A percentile compares a stretch with the other conserved stretches of the same genome.
These are phyloP conservation scores for Drosophila tsacasi DNA, from an alignment of 1,140 invertebrate species.

Conservation along the genomic window DNA sequence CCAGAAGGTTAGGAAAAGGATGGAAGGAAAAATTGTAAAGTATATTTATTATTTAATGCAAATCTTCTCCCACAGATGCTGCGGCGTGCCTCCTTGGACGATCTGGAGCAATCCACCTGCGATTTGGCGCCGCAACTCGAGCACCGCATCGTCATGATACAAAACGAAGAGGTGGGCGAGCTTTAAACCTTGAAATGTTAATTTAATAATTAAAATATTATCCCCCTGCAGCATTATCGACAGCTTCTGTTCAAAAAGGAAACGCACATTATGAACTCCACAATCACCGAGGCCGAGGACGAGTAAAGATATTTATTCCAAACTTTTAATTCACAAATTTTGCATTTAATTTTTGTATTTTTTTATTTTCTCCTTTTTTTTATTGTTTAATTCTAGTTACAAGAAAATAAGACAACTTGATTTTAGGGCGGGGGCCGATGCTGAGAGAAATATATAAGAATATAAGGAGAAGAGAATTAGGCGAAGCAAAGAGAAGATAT, in stretches of 20 bases:
- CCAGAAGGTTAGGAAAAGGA: slow-evolving; percentile 53
- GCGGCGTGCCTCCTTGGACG: slow-evolving; percentile 90
- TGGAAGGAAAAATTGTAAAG: too few species aligned
- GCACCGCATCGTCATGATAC: slow-evolving; percentile 91
- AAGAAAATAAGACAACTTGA: slow-evolving; percentile 52
- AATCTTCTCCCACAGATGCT: slow-evolving; percentile 77
- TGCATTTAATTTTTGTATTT: slow-evolving; percentile 65
- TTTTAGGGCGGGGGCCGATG: slow-evolving; percentile 43
- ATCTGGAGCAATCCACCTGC: slow-evolving; percentile 91
- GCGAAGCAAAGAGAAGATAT: slow-evolving; percentile 31
- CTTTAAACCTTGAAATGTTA: too few species aligned
- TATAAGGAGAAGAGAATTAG: slow-evolving; percentile 10
- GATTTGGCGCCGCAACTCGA: slow-evolving; percentile 91
- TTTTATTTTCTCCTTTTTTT: slow-evolving; percentile 32
- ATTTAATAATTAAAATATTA: neutral
- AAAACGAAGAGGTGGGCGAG: slow-evolving; percentile 88
- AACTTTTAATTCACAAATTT: slow-evolving; percentile 24
- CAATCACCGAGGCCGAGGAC: slow-evolving; percentile 82
- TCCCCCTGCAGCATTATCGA: slow-evolving; percentile 65
- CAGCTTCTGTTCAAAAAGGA: slow-evolving; percentile 80
- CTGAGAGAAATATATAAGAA: slow-evolving; percentile 64
- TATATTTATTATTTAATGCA: too few species aligned
- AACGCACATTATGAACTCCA: slow-evolving; percentile 76
- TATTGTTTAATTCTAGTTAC: slow-evolving; percentile 53
- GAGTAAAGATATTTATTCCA: slow-evolving; percentile 69